Evolutionary conservation across 2,888 invertebrate species (phyloP), one percentile per base, ranked within the genome.

Genomic region (Aradus depressus): DNA sequence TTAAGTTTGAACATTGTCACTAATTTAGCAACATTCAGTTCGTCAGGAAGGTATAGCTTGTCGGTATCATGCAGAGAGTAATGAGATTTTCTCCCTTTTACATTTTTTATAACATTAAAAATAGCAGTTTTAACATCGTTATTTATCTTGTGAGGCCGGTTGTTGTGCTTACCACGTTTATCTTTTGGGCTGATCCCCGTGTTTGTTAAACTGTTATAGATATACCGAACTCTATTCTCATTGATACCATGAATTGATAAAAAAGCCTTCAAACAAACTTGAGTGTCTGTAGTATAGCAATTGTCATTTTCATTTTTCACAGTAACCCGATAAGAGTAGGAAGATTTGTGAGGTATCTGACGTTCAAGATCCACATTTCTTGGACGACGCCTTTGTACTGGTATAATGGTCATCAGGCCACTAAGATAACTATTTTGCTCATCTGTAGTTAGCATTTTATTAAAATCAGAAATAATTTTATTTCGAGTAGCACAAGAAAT

Each of bases 361-460:
- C n/a, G n/a, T n/a, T n/a, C n/a, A n/a, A n/a, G n/a, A 39, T 39
- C 39, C n/a, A 12, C 39, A 39, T 4, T 39, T 39, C 21, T 18
- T 39, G 39, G 39, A 19, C 14, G 18, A 22, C 50, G 42, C 44
- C 38, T 41, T 43, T 54, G 51, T 34, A 53, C 39, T 14, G 48
- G 31, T 4, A 21, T 48, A 12, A 48, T 21, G 14, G 14, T 42
- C 12, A 54, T 54, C 16, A 48, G 26, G 4, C 48, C 38, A 8
- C 25, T 10, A 25, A 48, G 14, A 25, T 41, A 26, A 12, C 19
- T 21, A 41, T 31, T 41, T 21, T 49, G 49, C 18, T 49, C 49
- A 19, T 49, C 31, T 31, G 19, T 41, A 22, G 26, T 21, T 26
- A 14, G 4, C 26, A 49, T n/a, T 4, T 12, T 3, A 41, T 49